Conservation (phyloP, 2,797 vertebrate genomes). For the Cyclura pinguis region DNA sequence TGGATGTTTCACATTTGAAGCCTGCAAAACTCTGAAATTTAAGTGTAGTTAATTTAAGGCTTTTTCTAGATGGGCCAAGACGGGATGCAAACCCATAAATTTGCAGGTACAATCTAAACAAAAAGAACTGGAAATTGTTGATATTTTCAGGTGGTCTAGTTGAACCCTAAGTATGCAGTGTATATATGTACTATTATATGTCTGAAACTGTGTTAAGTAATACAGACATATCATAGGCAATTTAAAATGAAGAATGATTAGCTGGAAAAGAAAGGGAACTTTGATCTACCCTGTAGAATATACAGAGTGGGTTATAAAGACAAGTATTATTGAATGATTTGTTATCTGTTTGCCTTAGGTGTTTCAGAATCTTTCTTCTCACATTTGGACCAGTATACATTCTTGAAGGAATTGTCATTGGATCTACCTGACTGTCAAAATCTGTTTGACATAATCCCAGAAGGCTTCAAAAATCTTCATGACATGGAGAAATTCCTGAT, state of each 20-base stretch:
- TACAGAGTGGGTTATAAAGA: not conserved
- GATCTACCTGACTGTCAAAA: not conserved
- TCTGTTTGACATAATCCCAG: constrained; percentile 26
- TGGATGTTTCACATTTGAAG: not conserved
- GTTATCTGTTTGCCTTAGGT: not conserved
- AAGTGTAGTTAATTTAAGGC: not conserved
- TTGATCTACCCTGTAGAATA: not conserved
- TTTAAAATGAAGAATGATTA: no score
- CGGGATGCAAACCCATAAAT: no score
- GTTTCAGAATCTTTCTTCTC: constrained; percentile 41
- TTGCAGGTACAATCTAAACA: no score
- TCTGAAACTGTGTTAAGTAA: not conserved
- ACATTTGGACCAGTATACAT: constrained; percentile 50
- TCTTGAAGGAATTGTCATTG: constrained; percentile 49
- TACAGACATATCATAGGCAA: not conserved
- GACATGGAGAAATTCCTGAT: constrained; percentile 39
- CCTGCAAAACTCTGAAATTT: not conserved
- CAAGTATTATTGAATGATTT: not conserved
- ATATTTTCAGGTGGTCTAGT: no score
- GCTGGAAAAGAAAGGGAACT: not conserved
- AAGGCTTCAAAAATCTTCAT: constrained; percentile 45
- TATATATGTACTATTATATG: not conserved
- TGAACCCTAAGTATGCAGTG: not conserved
- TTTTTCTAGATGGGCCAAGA: no score
- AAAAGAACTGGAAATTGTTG: no score